phyloP scores from a whole-genome alignment of 2,113 vertebrate genomes.

The Psettodes erumei region DNA sequence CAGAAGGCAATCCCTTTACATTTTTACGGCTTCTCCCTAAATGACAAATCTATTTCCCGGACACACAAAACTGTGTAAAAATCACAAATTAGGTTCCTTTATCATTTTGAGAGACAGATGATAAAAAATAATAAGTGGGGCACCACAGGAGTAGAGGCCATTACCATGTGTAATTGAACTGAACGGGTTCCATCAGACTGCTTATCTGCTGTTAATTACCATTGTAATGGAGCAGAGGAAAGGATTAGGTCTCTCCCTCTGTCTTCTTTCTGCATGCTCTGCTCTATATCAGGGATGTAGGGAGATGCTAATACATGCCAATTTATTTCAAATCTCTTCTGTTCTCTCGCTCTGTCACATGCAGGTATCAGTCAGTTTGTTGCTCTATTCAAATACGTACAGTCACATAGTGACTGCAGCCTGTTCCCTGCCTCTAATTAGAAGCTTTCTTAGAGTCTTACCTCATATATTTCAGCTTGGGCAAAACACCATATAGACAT shows the following conservation, averaged over 20 bases:
- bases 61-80: slow-evolving; percentile 39
- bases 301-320: slow-evolving; percentile 31
- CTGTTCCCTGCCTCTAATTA: slow-evolving; percentile 29
- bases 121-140: slow-evolving; percentile 42
- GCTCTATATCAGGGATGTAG: slow-evolving; percentile 12
- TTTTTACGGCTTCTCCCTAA: slow-evolving; percentile 20
- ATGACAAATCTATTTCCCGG: slow-evolving; percentile 56
- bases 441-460: background rate
- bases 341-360: slow-evolving; percentile 10
- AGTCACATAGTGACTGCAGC: slow-evolving; percentile 4
- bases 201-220: slow-evolving; percentile 71
- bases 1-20: slow-evolving; percentile 31
- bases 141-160: slow-evolving; percentile 35
- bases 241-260: slow-evolving; percentile 3
- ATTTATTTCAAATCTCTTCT: slow-evolving; percentile 30
- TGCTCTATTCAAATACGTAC: slow-evolving; percentile 27
- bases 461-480: background rate
- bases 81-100: slow-evolving; percentile 41
- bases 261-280: slow-evolving; percentile 18
- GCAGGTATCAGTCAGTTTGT: slow-evolving; percentile 31
- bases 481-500: background rate
- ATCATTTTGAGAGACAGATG: slow-evolving; percentile 48
- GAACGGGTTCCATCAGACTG: slow-evolving; percentile 39
- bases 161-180: slow-evolving; percentile 52
- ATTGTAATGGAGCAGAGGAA: slow-evolving; percentile 50